Evolutionary conservation across 2,113 vertebrate species (phyloP).

Genomic region (Bothrops jararaca): DNA sequence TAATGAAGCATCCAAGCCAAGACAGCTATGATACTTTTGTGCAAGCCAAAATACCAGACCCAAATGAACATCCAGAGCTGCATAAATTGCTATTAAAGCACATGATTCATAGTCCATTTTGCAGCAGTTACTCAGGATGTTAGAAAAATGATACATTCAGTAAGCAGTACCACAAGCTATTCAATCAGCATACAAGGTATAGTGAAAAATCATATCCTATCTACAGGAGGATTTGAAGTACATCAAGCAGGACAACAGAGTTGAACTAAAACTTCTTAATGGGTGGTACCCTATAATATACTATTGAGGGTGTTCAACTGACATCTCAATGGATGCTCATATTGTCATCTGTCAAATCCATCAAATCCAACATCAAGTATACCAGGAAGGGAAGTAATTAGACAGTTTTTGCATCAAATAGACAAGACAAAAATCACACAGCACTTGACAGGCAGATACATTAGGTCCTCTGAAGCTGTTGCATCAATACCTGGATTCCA

Average conservation of each 20-base stretch:
- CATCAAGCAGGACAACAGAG: not conserved
- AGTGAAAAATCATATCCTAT: not conserved
- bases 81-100: not conserved
- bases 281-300: not conserved
- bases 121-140: not conserved
- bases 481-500: not conserved
- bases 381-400: not conserved
- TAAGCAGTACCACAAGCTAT: not conserved
- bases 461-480: not conserved
- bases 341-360: not conserved
- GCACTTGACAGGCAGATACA: not conserved
- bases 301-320: not conserved
- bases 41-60: not conserved
- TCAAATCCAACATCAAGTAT: not conserved
- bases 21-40: not conserved
- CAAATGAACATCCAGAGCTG: not conserved
- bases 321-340: not conserved
- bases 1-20: not conserved
- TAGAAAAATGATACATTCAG: not conserved
- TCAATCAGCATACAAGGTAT: not conserved
- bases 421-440: not conserved
- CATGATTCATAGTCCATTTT: not conserved
- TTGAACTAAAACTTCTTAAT: not conserved
- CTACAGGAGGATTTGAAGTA: not conserved
- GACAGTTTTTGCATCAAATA: not conserved